Evolutionary conservation across 2,113 vertebrate genomes (phyloP), one percentile per base, ranked within the genome.

Genomic region (Trichomycterus rosablanca): DNA sequence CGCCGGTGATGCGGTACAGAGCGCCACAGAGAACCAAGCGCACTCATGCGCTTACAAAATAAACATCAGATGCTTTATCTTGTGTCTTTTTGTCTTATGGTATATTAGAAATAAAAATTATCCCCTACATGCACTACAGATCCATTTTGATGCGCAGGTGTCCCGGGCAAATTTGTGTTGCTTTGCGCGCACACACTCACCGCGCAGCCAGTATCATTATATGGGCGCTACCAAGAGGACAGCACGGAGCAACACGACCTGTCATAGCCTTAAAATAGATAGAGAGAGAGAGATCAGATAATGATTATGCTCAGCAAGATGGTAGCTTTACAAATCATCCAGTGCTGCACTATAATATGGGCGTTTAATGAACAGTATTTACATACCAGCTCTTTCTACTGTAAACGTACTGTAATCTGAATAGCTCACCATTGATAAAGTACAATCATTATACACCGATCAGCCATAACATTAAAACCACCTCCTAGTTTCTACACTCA

Each of bases 171-270:
- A n/a, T 32, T 28, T 51, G 18, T 4, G 44, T 15, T 37, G 43
- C 44, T 39, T 22, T 26, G 59, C 59, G 24, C 45, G 23, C 59
- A 7, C 32, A n/a, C n/a, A 10, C 16, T 28, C 16, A 37, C 10
- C 0, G 32, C 10, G 59, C 59, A 11, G 24, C 22, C 19, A 19
- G 30, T 42, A 23, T 42, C 23, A 42, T 62, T n/a, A 51, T n/a
- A 19, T 42, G 46, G 59, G 35, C 59, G 46, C 46, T 19, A 39
- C 59, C 40, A 62, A 37, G 59, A 62, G 32, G 16, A 62, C 5
- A 14, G 14, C 20, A 39, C 11, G 12, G 11, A 62, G 32, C 20
- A 50, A 1, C 30, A 51, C 46, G 35, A n/a, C 46, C 23, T 39
- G 20, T 9, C 6, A 61, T 61, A 8, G 7, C 16, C 23, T 42